phyloP scores from a whole-genome alignment of 2,888 invertebrate genomes.

The Drosophila anomalata region DNA sequence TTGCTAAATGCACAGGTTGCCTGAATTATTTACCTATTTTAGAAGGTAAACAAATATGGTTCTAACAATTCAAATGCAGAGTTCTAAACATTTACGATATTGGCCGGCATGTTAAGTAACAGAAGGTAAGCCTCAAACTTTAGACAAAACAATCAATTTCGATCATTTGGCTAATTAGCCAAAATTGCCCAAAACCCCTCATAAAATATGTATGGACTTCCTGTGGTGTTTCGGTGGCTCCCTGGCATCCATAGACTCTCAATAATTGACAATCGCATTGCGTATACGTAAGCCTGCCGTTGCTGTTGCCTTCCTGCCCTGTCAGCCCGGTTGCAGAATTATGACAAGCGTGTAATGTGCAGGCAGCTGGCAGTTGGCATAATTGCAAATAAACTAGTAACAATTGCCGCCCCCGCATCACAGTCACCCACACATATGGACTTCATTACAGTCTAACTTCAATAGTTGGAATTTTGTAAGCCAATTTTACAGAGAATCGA shows the following conservation, averaged over 20 bases:
- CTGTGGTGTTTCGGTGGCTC: constrained; percentile 20
- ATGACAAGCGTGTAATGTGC: constrained; percentile 55
- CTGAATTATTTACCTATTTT: background rate
- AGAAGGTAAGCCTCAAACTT: background rate
- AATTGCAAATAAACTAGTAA: constrained; percentile 61
- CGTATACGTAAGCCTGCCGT: constrained; percentile 33
- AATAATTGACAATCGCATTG: constrained; percentile 49
- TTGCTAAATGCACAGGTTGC: background rate
- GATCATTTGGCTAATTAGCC: constrained; percentile 46
- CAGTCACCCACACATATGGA: constrained; percentile 4
- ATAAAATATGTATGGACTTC: constrained; percentile 49
- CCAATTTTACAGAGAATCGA: background rate
- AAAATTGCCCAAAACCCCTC: constrained; percentile 44
- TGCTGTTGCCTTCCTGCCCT: constrained; percentile 6
- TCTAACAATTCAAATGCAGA: background rate
- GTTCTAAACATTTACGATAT: constrained; percentile 29
- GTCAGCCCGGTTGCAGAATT: constrained; percentile 32
- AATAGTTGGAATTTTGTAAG: background rate
- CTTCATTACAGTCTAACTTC: background rate
- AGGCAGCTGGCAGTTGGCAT: constrained; percentile 50
- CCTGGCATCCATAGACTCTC: constrained; percentile 16
- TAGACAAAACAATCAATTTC: constrained; percentile 19
- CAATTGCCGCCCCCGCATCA: constrained; percentile 16
- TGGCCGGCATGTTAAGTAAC: constrained; percentile 15
- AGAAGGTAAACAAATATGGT: background rate